phyloP scores from a whole-genome alignment of 2,888 invertebrate species.

The Temnothorax unifasciatus region DNA sequence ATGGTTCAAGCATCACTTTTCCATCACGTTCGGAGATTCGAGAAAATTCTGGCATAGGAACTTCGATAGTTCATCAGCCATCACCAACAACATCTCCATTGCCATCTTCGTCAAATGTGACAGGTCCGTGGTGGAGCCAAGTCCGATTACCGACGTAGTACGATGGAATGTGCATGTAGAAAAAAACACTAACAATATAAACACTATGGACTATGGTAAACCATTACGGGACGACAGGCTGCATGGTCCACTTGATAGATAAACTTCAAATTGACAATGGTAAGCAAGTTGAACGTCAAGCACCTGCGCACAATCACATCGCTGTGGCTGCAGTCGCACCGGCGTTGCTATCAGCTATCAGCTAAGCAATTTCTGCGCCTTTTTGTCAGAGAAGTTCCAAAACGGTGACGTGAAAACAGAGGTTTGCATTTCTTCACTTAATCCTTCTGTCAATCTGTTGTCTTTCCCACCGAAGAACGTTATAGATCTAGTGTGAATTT shows the following conservation, averaged over 20 bases:
- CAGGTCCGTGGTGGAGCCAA: constrained; percentile 84
- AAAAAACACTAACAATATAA: constrained; percentile 86
- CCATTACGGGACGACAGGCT: constrained; percentile 79
- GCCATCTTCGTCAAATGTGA: constrained; percentile 67
- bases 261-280: constrained; percentile 82
- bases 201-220: constrained; percentile 78
- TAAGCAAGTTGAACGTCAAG: constrained; percentile 76
- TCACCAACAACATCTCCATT: too few relatives aligned
- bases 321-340: constrained; percentile 80
- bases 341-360: constrained; percentile 79
- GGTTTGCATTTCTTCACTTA: constrained; percentile 63
- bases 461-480: background rate
- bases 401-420: constrained; percentile 82
- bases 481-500: background rate
- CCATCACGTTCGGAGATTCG: too few relatives aligned
- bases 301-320: constrained; percentile 76
- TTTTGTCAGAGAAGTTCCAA: constrained; percentile 76
- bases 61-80: too few relatives aligned
- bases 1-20: too few relatives aligned
- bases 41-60: too few relatives aligned
- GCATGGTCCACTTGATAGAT: constrained; percentile 81
- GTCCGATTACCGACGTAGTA: constrained; percentile 84
- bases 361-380: constrained; percentile 81
- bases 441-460: background rate
- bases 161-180: constrained; percentile 86